phyloP scores from a whole-genome alignment of 92 coral and sea anemone genomes.

The Umimayanthus kanabou region DNA sequence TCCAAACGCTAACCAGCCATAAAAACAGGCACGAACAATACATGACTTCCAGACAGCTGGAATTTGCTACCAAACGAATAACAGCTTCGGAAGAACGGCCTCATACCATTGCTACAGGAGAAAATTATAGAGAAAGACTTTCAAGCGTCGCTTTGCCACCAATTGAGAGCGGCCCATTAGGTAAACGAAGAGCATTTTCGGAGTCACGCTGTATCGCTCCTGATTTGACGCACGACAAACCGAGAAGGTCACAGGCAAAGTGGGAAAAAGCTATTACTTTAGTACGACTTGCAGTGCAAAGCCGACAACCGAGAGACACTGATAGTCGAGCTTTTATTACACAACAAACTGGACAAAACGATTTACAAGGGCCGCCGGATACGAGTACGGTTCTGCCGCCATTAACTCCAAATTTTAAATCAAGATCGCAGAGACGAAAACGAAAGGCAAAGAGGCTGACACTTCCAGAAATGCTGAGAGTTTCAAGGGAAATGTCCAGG shows the following conservation, averaged over 20 bases:
- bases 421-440: conserved; percentile 43
- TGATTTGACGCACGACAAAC: conserved; percentile 12
- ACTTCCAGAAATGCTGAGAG: conserved; percentile 76
- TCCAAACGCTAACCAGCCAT: conserved; percentile 61
- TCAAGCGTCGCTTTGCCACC: conserved; percentile 58
- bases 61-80: conserved; percentile 78
- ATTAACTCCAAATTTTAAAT: conserved; percentile 18
- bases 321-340: conserved; percentile 47
- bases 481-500: conserved; percentile 73
- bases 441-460: conserved; percentile 54
- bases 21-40: conserved; percentile 78
- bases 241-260: conserved; percentile 38
- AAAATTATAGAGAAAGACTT: conserved; percentile 21
- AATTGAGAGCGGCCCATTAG: conserved; percentile 33
- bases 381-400: conserved; percentile 33
- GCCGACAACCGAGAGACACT: conserved; percentile 45
- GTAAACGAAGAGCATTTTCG: conserved; percentile 13
- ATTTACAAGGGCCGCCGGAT: background rate
- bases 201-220: background rate
- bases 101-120: conserved; percentile 49
- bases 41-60: conserved; percentile 82
- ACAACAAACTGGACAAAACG: conserved; percentile 20
- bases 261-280: conserved; percentile 87
- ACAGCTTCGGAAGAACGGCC: conserved; percentile 83
- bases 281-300: conserved; percentile 71